Conservation (phyloP, 2,888 invertebrate genomes). For the Polyploca ridens region DNA sequence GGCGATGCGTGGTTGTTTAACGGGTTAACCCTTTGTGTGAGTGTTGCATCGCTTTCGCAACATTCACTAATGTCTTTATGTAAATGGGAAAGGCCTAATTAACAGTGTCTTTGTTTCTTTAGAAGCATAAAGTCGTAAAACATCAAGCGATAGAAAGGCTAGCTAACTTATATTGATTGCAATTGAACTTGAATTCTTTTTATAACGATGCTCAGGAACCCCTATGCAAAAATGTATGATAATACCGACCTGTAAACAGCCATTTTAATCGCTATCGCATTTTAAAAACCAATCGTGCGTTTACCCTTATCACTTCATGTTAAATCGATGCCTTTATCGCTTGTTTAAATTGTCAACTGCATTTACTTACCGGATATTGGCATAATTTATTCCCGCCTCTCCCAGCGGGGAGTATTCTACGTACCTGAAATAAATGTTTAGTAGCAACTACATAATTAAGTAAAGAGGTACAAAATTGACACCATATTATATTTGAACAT, state of each 20-base stretch:
- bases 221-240: constrained; percentile 9
- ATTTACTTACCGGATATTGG: constrained; percentile 65
- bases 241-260: not conserved
- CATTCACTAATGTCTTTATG: constrained; percentile 5
- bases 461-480: not conserved
- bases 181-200: constrained; percentile 1
- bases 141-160: not conserved
- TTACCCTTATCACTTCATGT: constrained; percentile 30
- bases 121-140: too few relatives aligned
- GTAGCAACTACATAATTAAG: not conserved
- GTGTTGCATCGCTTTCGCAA: constrained; percentile 26
- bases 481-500: not conserved
- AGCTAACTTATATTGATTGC: not conserved
- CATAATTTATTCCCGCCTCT: constrained; percentile 56
- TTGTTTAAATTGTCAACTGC: constrained; percentile 53
- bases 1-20: constrained; percentile 53
- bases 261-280: constrained; percentile 19
- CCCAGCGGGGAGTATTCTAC: constrained; percentile 35
- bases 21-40: constrained; percentile 54
- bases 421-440: constrained; percentile 5
- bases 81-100: not conserved
- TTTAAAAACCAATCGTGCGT: constrained; percentile 48
- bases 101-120: not conserved
- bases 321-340: constrained; percentile 14
- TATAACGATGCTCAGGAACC: constrained; percentile 3